Evolutionary conservation across 2,888 invertebrate species (phyloP).

Genomic region (Lochmaea capreae): DNA sequence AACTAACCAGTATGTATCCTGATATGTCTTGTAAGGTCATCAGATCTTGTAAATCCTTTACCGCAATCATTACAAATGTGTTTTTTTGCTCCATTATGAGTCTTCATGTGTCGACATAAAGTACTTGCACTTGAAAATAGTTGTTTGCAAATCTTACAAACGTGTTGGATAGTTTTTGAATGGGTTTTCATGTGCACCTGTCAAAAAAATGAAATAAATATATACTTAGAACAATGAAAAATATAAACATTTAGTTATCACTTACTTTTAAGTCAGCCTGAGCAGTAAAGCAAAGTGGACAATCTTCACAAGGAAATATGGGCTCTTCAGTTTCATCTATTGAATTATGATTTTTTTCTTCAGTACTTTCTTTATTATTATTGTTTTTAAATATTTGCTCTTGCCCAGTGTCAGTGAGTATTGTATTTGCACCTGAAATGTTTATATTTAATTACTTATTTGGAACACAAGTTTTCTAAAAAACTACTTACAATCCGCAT

Average conservation of each 20-base stretch:
- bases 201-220: slow-evolving; percentile 4
- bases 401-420: slow-evolving; percentile 34
- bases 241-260: neutral
- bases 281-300: slow-evolving; percentile 62
- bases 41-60: slow-evolving; percentile 63
- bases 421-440: slow-evolving; percentile 28
- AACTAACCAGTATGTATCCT: slow-evolving; percentile 60
- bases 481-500: slow-evolving; percentile 11
- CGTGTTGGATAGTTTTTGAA: slow-evolving; percentile 53
- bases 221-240: neutral
- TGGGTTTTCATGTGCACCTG: slow-evolving; percentile 53
- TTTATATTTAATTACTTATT: neutral
- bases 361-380: slow-evolving; percentile 28
- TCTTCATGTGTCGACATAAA: slow-evolving; percentile 61
- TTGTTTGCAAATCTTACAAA: slow-evolving; percentile 64
- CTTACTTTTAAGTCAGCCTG: slow-evolving; percentile 60
- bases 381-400: slow-evolving; percentile 23
- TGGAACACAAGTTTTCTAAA: neutral
- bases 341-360: slow-evolving; percentile 44
- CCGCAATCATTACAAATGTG: slow-evolving; percentile 64
- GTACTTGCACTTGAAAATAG: slow-evolving; percentile 65
- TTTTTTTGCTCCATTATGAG: slow-evolving; percentile 60
- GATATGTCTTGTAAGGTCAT: slow-evolving; percentile 62
- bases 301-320: slow-evolving; percentile 63
- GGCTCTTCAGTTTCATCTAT: slow-evolving; percentile 63